Conservation (phyloP, 1,140 invertebrate genomes). For the Oryctes rhinoceros region DNA sequence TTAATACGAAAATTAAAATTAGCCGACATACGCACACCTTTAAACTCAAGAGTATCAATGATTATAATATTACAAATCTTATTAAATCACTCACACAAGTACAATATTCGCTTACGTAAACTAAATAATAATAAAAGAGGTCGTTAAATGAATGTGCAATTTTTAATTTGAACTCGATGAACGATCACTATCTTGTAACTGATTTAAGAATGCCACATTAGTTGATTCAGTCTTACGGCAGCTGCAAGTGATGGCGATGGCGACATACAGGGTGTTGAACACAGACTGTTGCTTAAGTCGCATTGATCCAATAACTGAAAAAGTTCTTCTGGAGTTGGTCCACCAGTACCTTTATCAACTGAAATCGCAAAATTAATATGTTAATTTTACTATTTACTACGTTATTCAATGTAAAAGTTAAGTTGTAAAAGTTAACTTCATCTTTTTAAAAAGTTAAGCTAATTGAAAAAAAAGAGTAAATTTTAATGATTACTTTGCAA, state of each 20-base stretch:
- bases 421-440: too few relatives aligned
- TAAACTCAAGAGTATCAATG: too few relatives aligned
- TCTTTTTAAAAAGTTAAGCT: too few relatives aligned
- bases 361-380: constrained; percentile 37
- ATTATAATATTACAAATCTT: too few relatives aligned
- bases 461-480: too few relatives aligned
- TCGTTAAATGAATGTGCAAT: background rate
- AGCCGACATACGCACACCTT: too few relatives aligned
- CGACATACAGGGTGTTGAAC: constrained; percentile 86
- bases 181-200: constrained; percentile 63
- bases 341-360: constrained; percentile 72
- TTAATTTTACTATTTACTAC: background rate
- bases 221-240: constrained; percentile 73
- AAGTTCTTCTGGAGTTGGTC: constrained; percentile 89
- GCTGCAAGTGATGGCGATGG: constrained; percentile 75
- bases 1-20: too few relatives aligned
- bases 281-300: constrained; percentile 85
- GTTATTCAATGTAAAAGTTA: too few relatives aligned
- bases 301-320: constrained; percentile 91
- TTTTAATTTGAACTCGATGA: constrained; percentile 48
- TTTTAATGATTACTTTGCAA: too few relatives aligned
- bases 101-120: too few relatives aligned
- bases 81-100: too few relatives aligned
- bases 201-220: constrained; percentile 78
- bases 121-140: too few relatives aligned